Evolutionary conservation across 2,113 vertebrate genomes (phyloP).

Genomic region (Aramus guarauna): DNA sequence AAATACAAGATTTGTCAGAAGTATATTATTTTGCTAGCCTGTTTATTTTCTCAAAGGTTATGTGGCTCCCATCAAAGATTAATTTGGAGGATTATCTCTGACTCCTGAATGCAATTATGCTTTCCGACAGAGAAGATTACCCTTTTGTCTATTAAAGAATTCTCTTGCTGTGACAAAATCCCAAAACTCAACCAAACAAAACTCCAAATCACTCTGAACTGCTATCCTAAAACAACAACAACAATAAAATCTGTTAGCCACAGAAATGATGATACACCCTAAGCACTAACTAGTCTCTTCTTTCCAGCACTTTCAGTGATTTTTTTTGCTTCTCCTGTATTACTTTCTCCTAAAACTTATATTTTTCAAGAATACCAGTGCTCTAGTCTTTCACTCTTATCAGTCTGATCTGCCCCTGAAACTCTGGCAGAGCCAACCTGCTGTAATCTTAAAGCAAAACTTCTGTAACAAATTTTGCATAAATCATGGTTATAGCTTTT

Average conservation of each 20-base stretch:
- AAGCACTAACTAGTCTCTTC: neutral
- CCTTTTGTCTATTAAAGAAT: neutral
- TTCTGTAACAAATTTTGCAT: neutral
- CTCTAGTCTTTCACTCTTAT: neutral
- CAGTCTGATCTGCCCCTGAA: neutral
- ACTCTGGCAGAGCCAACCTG: neutral
- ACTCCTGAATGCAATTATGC: neutral
- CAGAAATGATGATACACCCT: neutral
- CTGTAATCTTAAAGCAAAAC: neutral
- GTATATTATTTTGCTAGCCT: neutral
- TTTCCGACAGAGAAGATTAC: neutral
- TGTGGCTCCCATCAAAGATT: neutral
- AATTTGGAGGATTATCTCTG: neutral
- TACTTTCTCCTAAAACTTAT: neutral
- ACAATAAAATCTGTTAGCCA: neutral
- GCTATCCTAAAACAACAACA: neutral
- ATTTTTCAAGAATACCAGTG: neutral
- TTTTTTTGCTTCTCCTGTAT: neutral
- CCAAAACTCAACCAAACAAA: neutral
- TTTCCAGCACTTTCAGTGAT: neutral
- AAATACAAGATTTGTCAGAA: constrained; percentile 6
- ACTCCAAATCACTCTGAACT: neutral
- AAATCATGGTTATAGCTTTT: neutral
- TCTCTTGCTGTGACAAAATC: neutral
- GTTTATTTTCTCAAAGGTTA: constrained; percentile 31